Conservation (phyloP, 2,797 vertebrate species). For the Apogon hyalosoma region DNA sequence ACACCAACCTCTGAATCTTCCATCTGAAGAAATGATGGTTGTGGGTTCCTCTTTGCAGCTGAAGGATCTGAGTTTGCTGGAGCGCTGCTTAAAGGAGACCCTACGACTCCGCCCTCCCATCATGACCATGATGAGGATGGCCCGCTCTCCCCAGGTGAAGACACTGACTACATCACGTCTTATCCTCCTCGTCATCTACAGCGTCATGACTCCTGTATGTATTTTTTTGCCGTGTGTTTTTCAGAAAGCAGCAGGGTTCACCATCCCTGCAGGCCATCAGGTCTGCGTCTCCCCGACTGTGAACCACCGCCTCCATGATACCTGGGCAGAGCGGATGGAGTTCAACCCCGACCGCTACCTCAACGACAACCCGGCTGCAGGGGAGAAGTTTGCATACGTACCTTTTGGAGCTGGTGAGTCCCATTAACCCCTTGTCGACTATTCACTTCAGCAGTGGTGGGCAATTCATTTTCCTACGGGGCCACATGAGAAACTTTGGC, state of each 20-base stretch:
- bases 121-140: constrained; percentile 99
- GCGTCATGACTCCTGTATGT: no score
- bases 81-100: constrained; percentile 95
- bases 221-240: not conserved
- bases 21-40: not conserved
- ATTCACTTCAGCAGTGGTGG: no score
- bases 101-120: constrained; percentile 95
- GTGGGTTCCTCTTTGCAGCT: constrained; percentile 79
- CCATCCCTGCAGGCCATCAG: constrained; percentile 95
- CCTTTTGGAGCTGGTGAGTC: constrained; percentile 94
- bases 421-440: no score
- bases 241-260: constrained; percentile 91
- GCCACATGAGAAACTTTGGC: no score
- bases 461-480: no score
- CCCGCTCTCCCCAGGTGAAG: constrained; percentile 89
- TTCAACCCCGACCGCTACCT: constrained; percentile 94
- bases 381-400: constrained; percentile 94
- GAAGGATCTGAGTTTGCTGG: constrained; percentile 92
- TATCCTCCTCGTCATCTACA: no score
- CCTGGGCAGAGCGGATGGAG: constrained; percentile 88
- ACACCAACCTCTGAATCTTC: not conserved
- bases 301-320: constrained; percentile 94
- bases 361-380: constrained; percentile 88
- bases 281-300: constrained; percentile 98
- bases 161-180: not conserved